Conservation (phyloP, 1,140 invertebrate genomes). For the Saccostrea cuccullata region DNA sequence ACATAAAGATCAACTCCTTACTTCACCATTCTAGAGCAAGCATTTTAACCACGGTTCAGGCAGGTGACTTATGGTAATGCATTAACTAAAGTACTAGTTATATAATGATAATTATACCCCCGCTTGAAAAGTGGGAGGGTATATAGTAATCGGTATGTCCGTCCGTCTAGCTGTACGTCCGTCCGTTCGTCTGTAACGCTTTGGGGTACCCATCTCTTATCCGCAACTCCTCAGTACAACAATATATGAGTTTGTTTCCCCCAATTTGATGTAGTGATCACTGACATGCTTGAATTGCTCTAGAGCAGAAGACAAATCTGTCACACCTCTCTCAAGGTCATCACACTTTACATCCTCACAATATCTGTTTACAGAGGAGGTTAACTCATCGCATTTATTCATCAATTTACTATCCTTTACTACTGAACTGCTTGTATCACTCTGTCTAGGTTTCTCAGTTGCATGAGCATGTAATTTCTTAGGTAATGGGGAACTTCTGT, state of each 20-base stretch:
- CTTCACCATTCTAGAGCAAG: no score
- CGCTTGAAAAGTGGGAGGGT: no score
- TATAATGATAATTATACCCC: no score
- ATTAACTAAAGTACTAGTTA: no score
- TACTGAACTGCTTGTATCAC: not conserved
- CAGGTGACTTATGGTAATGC: no score
- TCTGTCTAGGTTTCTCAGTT: not conserved
- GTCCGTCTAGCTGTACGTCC: no score
- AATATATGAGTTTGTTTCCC: constrained; percentile 3
- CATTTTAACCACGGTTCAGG: no score
- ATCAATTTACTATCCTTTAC: not conserved
- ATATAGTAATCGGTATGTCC: no score
- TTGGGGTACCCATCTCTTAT: no score
- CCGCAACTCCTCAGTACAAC: no score
- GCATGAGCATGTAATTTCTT: not conserved
- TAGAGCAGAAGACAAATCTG: not conserved
- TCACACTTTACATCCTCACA: not conserved
- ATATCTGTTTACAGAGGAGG: not conserved
- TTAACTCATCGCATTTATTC: not conserved
- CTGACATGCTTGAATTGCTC: not conserved
- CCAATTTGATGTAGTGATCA: constrained; percentile 26
- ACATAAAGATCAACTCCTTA: no score
- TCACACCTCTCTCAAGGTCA: not conserved
- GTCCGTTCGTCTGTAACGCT: no score
- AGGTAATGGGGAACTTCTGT: not conserved